These are phyloP conservation scores for Trachurus trachurus DNA, from an alignment of 2,797 vertebrate genomes.

Conservation along the genomic window DNA sequence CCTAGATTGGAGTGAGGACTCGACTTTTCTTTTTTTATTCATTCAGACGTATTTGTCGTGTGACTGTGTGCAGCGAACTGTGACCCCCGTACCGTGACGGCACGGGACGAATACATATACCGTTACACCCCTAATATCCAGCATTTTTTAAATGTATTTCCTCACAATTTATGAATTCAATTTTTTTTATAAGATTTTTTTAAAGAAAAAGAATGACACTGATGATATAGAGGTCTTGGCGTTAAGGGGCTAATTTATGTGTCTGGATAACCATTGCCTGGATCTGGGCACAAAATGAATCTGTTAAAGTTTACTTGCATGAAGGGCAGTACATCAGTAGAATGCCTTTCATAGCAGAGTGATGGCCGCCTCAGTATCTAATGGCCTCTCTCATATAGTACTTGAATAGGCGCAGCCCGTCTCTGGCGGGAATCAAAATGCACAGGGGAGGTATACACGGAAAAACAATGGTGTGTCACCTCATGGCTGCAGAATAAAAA, in stretches of 20 bases:
- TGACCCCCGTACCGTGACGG: too few species aligned
- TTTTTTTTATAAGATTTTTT: too few species aligned
- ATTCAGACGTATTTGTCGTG: too few species aligned
- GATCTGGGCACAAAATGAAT: not conserved
- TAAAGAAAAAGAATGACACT: not conserved
- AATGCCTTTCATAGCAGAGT: slow-evolving; percentile 61
- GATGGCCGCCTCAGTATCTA: slow-evolving; percentile 66
- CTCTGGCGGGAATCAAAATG: slow-evolving; percentile 73
- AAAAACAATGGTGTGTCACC: slow-evolving; percentile 81
- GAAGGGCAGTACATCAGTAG: slow-evolving; percentile 60
- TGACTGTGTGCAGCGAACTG: too few species aligned
- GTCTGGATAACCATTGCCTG: not conserved
- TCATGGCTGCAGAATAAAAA: slow-evolving; percentile 75
- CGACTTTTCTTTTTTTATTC: too few species aligned
- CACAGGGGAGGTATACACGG: slow-evolving; percentile 69
- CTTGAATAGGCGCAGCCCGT: slow-evolving; percentile 72
- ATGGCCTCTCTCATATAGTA: slow-evolving; percentile 66
- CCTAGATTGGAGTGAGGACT: too few species aligned
- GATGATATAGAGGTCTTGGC: too few species aligned
- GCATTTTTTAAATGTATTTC: too few species aligned
- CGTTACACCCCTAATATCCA: too few species aligned
- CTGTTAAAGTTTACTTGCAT: slow-evolving; percentile 50
- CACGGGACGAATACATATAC: too few species aligned
- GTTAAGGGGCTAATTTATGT: not conserved
- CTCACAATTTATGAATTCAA: too few species aligned